A percentile compares a stretch with the other conserved stretches of the same genome.
phyloP scores from a whole-genome alignment of 2,888 invertebrate genomes.

The Epiblema foenella region DNA sequence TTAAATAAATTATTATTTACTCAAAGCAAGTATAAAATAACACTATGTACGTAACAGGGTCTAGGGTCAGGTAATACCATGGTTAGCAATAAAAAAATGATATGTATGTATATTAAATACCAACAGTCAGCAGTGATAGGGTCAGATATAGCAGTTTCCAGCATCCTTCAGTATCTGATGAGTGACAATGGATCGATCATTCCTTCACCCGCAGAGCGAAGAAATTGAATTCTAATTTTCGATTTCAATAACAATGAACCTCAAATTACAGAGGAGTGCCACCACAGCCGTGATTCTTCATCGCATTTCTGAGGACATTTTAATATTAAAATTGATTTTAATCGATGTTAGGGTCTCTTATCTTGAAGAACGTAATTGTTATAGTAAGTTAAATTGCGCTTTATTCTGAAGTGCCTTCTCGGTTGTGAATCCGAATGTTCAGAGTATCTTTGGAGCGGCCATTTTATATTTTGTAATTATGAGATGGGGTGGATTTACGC shows the following conservation, averaged over 20 bases:
- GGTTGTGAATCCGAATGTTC: conserved; percentile 10
- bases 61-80: too few relatives aligned
- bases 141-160: background rate
- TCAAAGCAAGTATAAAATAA: too few relatives aligned
- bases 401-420: conserved; percentile 9
- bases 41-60: too few relatives aligned
- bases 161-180: conserved; percentile 50
- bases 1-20: too few relatives aligned
- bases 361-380: conserved; percentile 31
- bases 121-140: conserved; percentile 4
- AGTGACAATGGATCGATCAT: conserved; percentile 64
- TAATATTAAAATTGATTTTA: conserved; percentile 42
- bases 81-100: too few relatives aligned
- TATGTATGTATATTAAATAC: too few relatives aligned
- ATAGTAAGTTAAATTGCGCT: conserved; percentile 17
- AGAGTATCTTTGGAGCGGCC: background rate
- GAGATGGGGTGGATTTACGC: background rate
- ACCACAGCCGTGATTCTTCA: conserved; percentile 42
- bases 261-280: conserved; percentile 50
- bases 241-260: conserved; percentile 71
- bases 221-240: conserved; percentile 76
- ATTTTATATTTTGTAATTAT: background rate
- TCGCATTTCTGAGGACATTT: conserved; percentile 34
- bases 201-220: conserved; percentile 59
- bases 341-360: conserved; percentile 39